Base-by-base conservation (phyloP, 2,888 invertebrate species). In the Ellobium chinense region DNA sequence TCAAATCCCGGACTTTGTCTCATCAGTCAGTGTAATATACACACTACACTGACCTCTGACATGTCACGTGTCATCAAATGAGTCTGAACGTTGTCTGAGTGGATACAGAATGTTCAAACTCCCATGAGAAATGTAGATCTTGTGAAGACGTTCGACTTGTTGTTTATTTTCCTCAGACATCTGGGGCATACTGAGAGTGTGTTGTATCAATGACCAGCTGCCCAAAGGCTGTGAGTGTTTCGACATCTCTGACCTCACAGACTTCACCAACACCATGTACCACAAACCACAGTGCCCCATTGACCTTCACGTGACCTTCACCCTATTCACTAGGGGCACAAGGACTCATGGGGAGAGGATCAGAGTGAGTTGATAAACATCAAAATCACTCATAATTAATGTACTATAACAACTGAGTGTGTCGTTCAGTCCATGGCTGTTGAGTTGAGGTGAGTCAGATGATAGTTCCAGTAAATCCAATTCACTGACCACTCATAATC, bases 251-350 rank as follows among this genome's bases (percentile, higher is more conserved):
- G 39, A 62, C 36, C 62, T 18, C 24, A 63, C 74, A 2, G 63
- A 34, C 54, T 82, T 69, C 78, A 82, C 82, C 73, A 82, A 82
- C 82, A 75, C 78, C 70, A 62, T 63, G 66, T 78, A 37, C 39
- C 82, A 82, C 56, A 78, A 78, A 27, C 82, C 82, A 0, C 39
- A 73, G 46, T 82, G 78, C 27, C 82, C 82, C 7, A n/a, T 37
- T 1, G 34, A 65, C 14, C 39, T 74, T 56, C 39, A 70, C 36
- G 68, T 82, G 36, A 24, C n/a, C 46, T 70, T 70, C 27, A n/a
- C 2, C 27, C 46, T 70, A 14, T 70, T 46, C 54, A 46, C 29
- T n/a, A 21, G 60, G 21, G 7, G 27, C 21, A 7, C 7, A 7
- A 21, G 60, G n/a, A 60, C 9, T 24, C 7, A 21, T 21, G 21